Conservation (phyloP, 1,140 invertebrate species). For the Drosophila parabipectinata region DNA sequence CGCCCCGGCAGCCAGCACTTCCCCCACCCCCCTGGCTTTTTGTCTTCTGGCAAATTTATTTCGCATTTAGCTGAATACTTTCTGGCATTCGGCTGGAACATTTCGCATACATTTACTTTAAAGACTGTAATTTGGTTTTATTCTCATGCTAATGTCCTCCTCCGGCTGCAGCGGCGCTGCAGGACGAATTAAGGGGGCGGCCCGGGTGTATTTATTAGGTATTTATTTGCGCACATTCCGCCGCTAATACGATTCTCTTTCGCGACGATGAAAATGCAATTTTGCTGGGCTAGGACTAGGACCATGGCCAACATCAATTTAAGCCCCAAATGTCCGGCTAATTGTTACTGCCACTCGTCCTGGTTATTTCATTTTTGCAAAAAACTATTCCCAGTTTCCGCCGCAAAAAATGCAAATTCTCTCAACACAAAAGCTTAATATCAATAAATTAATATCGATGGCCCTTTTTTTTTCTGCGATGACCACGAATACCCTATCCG, state of each 20-base stretch:
- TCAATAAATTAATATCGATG: conserved; percentile 65
- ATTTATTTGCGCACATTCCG: conserved; percentile 72
- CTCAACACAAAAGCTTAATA: conserved; percentile 53
- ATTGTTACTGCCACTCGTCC: conserved; percentile 22
- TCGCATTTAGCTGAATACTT: conserved; percentile 81
- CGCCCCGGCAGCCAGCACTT: neutral
- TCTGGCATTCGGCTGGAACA: conserved; percentile 67
- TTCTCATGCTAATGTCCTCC: conserved; percentile 71
- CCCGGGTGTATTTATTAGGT: conserved; percentile 58
- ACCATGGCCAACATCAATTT: conserved; percentile 50
- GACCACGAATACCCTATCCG: conserved; percentile 5
- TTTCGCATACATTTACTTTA: conserved; percentile 81
- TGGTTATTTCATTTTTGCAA: conserved; percentile 19
- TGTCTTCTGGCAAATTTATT: conserved; percentile 78
- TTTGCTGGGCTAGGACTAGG: conserved; percentile 11
- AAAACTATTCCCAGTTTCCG: conserved; percentile 32
- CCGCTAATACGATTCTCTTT: conserved; percentile 47
- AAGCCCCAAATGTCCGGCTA: conserved; percentile 30
- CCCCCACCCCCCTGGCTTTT: conserved; percentile 8
- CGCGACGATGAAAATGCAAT: conserved; percentile 51
- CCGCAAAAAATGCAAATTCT: conserved; percentile 46
- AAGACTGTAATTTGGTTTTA: conserved; percentile 80
- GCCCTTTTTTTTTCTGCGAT: conserved; percentile 4
- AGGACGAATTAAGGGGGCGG: conserved; percentile 6
- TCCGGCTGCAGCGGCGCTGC: conserved; percentile 48